These are phyloP conservation scores for Hiodon alosoides DNA, from an alignment of 2,113 vertebrate genomes.

Conservation along the genomic window DNA sequence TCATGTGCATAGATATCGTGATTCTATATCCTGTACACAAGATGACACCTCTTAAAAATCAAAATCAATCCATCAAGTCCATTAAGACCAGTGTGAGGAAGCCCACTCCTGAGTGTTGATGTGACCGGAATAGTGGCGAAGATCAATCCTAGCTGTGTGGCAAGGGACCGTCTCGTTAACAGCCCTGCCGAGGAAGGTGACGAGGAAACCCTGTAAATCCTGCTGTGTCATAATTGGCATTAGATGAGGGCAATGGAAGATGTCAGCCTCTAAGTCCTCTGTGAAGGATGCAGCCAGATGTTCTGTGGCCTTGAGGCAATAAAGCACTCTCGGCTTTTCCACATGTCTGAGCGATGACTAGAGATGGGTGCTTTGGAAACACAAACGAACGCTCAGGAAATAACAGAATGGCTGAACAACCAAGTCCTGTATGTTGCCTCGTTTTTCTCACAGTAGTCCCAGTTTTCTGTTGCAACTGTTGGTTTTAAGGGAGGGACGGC, in stretches of 20 bases:
- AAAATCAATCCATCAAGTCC: too few relatives aligned
- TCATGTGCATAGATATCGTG: too few relatives aligned
- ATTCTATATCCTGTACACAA: too few relatives aligned
- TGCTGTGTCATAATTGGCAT: background rate
- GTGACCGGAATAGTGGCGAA: too few relatives aligned
- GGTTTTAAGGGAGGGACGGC: background rate
- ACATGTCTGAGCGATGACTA: background rate
- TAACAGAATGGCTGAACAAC: slow-evolving; percentile 10
- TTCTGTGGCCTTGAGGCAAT: background rate
- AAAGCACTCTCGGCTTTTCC: background rate
- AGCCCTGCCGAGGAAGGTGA: background rate
- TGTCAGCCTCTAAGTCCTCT: too few relatives aligned
- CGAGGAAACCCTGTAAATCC: background rate
- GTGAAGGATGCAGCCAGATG: background rate
- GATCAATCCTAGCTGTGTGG: background rate
- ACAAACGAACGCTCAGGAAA: slow-evolving; percentile 32
- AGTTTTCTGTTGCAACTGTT: background rate
- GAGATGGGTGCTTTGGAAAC: background rate
- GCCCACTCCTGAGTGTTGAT: too few relatives aligned
- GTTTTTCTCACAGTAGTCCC: slow-evolving; percentile 17
- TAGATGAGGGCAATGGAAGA: background rate
- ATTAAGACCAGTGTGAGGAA: too few relatives aligned
- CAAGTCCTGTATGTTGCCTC: slow-evolving; percentile 1
- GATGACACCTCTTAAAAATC: too few relatives aligned
- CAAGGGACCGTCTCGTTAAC: background rate